A percentile compares a stretch with the other conserved stretches of the same genome.
Evolutionary conservation across 1,140 invertebrate genomes (phyloP).

Genomic region (Ceratosolen fusciceps): DNA sequence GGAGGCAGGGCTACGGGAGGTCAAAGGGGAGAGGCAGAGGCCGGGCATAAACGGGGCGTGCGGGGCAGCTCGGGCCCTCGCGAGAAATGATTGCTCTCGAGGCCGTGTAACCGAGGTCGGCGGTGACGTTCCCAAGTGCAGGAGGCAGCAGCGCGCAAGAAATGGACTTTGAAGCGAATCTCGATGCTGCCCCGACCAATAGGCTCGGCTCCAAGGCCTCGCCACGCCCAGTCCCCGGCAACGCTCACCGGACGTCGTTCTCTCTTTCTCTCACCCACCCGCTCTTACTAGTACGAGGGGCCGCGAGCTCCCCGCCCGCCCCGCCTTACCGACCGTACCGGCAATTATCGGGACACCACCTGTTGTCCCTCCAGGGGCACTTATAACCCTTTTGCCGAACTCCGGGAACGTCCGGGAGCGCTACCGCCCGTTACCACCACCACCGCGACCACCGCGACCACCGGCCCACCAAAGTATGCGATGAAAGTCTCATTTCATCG

Average conservation of each 20-base stretch:
- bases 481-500: too few species aligned
- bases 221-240: constrained; percentile 35
- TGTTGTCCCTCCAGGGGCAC: too few species aligned
- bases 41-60: not conserved
- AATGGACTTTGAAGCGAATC: constrained; percentile 26
- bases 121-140: constrained; percentile 14
- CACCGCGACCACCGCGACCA: too few species aligned
- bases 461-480: too few species aligned
- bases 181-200: constrained; percentile 33
- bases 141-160: not conserved
- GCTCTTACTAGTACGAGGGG: not conserved
- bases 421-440: too few species aligned
- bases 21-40: constrained; percentile 5
- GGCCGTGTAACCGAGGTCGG: not conserved
- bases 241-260: not conserved
- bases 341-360: constrained; percentile 39
- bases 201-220: not conserved
- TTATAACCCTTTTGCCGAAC: constrained; percentile 3
- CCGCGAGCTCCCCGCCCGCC: not conserved
- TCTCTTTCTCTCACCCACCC: not conserved
- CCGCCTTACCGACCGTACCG: not conserved
- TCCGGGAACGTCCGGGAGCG: too few species aligned
- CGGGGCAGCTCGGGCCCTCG: not conserved
- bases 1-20: not conserved
- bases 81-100: not conserved